Base-by-base conservation (phyloP, 1,140 invertebrate genomes). In the Platorchestia sp. region DNA sequence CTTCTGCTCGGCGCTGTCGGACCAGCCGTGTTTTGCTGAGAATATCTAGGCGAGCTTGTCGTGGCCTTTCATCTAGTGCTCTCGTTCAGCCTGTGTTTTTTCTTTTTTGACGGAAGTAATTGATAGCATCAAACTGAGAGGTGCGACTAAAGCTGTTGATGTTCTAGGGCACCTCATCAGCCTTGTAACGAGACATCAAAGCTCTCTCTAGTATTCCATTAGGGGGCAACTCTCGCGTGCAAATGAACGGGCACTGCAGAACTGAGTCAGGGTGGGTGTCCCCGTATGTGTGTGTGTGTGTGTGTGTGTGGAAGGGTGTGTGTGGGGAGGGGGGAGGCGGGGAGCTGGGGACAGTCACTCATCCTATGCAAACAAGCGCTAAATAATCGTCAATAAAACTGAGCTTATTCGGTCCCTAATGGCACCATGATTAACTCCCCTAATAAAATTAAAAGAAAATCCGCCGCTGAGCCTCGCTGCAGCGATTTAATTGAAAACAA, bases 141-240 rank as follows among this genome's bases (percentile, higher is more conserved):
- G 91, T 93, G 91, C 91, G 91, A 93, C 91, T 93, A 93, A 93
- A 7, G 91, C 45, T 93, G 91, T 93, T 93, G 91, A 93, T 93
- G 91, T 93, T 93, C 91, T 45, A 93, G 45, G 91, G 91, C 91
- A 45, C 91, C 91, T 93, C 91, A 93, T 93, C 91, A 93, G 45
- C 43, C 45, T 40, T 40, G 91, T 93, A 93, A 93, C 91, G 91
- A 93, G 91, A 93, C 91, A 45, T 93, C 91, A 93, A 93, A 93
- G 91, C 43, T 93, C 40, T 44, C 91, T 93, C 91, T 45, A 45
- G 43, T 93, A 93, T 93, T 93, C 91, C 91, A 93, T 93, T 93
- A 93, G 91, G 43, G 87, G 87, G 59, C 59, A 75, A 75, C 59
- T 75, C 59, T 75, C 59, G 14, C 43, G 87, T 89, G 87, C 87